phyloP scores from a whole-genome alignment of 2,888 invertebrate species.

The Aquatica leii region DNA sequence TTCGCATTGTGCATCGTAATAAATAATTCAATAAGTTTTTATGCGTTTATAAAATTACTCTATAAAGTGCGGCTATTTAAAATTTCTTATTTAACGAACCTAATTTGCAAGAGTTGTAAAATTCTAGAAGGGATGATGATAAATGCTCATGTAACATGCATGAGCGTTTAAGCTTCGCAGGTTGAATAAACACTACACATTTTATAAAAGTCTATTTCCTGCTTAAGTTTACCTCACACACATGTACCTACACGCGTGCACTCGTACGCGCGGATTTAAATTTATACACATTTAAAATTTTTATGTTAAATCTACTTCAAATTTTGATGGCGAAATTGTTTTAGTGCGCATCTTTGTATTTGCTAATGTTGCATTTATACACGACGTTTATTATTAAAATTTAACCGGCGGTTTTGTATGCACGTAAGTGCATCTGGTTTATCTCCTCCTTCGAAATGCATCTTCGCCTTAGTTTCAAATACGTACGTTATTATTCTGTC shows the following conservation, averaged over 20 bases:
- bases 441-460: conserved; percentile 3
- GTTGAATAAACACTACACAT: conserved; percentile 54
- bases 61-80: neutral
- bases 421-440: conserved; percentile 5
- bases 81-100: conserved; percentile 2
- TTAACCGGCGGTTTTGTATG: conserved; percentile 20
- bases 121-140: conserved; percentile 33
- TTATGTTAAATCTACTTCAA: neutral
- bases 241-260: conserved; percentile 2
- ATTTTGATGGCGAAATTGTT: neutral
- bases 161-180: conserved; percentile 48
- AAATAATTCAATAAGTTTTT: neutral
- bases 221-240: conserved; percentile 39
- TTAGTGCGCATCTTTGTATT: neutral
- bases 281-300: conserved; percentile 13
- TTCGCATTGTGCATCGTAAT: neutral
- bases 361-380: neutral
- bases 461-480: neutral
- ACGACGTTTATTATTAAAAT: conserved; percentile 22
- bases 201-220: conserved; percentile 56
- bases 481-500: neutral
- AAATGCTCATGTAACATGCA: conserved; percentile 44
- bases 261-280: conserved; percentile 17
- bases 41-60: neutral
- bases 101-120: conserved; percentile 20